Base-by-base conservation (phyloP, 1,140 invertebrate genomes). In the Bombus waltoni region DNA sequence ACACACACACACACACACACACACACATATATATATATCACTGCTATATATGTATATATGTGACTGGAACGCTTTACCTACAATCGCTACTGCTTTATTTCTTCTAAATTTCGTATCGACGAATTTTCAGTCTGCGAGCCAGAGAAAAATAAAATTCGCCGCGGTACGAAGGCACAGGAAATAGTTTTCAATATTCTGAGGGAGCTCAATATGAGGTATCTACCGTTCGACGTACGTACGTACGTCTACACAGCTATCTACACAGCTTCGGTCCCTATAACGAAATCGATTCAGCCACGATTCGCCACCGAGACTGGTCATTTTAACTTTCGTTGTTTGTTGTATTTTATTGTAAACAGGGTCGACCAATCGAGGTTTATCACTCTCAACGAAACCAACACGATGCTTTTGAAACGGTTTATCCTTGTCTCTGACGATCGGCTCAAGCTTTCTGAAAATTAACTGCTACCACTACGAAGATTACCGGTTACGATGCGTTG, bases 151-250 rank as follows among this genome's bases (percentile, higher is more conserved):
- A 82, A 88, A 88, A 83, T 87, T 80, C 74, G 22, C 11, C 38
- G 44, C 28, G 13, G 28, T n/a, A 25, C 47, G 68, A 62, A 81
- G 38, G 59, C 35, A 53, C 73, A 68, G 74, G 6, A 85, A 77
- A 84, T 32, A 83, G 87, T 86, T 90, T 89, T 88, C 66, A 77
- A 87, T 89, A 90, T 89, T 93, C 89, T 87, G 81, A 71, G 78
- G 72, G 77, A 81, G 65, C 76, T 81, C 86, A 80, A 87, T 91
- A 89, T 89, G 89, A 91, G 22, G 91, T 93, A 93, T 93, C 91
- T 92, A 92, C 86, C 89, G 86, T 38, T 81, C 83, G 35, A 80
- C 81, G 90, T 87, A 86, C 15, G 32, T 89, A 87, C 11, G 40
- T 57, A 38, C 42, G 40, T 65, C 13, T 40, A 13, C n/a, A 59